Evolutionary conservation across 2,888 invertebrate species (phyloP).

Genomic region (Drepanosiphum platanoidis): DNA sequence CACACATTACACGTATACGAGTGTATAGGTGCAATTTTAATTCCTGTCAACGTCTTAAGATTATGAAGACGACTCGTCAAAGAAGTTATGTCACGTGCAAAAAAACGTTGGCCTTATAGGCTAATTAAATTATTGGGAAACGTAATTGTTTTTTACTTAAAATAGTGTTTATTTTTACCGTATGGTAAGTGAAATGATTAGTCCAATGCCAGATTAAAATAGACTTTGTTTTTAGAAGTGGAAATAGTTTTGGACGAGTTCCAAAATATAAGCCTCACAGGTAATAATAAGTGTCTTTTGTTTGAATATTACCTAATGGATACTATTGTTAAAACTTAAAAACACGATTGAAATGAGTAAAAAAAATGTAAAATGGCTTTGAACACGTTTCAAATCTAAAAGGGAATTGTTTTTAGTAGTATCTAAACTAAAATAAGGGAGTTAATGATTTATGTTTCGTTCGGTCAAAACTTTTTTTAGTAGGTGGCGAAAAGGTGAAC

Average conservation of each 20-base stretch:
- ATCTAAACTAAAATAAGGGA: not conserved
- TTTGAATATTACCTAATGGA: conserved; percentile 10
- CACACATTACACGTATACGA: too few relatives aligned
- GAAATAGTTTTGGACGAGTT: conserved; percentile 38
- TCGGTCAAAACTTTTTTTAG: not conserved
- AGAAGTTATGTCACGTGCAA: too few relatives aligned
- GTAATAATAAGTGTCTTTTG: conserved; percentile 15
- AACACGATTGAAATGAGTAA: not conserved
- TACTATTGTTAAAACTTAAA: not conserved
- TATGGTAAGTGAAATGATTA: conserved; percentile 20
- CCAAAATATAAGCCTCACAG: conserved; percentile 1
- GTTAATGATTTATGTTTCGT: not conserved
- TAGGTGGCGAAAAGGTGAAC: too few relatives aligned
- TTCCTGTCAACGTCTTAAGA: too few relatives aligned
- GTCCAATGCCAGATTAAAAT: conserved; percentile 32
- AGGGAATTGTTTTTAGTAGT: not conserved
- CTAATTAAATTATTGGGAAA: not conserved
- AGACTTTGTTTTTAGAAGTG: conserved; percentile 37
- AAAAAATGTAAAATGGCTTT: not conserved
- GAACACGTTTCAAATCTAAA: not conserved
- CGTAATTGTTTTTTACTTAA: not conserved
- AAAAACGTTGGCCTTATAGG: not conserved
- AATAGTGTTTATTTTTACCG: conserved; percentile 1
- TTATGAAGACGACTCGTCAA: not conserved
- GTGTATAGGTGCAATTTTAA: too few relatives aligned